Base-by-base conservation (phyloP, 1,140 invertebrate genomes). In the Micrasema longulum region DNA sequence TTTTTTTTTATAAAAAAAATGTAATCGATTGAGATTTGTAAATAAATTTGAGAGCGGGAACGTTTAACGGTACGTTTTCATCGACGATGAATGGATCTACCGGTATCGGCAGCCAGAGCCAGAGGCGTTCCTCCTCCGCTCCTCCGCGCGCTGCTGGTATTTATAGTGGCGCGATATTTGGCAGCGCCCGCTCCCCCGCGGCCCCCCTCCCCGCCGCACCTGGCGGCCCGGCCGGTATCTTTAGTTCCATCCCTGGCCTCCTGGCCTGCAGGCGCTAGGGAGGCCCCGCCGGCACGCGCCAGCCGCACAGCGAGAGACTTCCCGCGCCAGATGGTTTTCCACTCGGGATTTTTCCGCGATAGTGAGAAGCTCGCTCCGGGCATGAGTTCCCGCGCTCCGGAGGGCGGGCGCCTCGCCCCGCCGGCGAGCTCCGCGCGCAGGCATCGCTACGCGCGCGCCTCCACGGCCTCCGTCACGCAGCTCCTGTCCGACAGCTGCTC, bases 401-500 rank as follows among this genome's bases (percentile, higher is more conserved):
- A 76, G 73, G 18, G 65, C 52, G 76, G 18, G 71, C 26, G 75
- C 77, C 77, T 26, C 63, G 36, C 78, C 73, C 77, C 76, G 76
- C 77, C 77, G 50, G 77, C 78, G 72, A 81, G 79, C 80, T 79
- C 79, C 38, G 79, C 82, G 16, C 86, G 89, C 69, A 87, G 87
- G 63, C 86, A 87, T 76, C 87, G 91, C 36, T 94, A 93, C 81
- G 84, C 89, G 41, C 89, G 93, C 16, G 90, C 92, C 16, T 92
- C 92, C 26, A 93, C 92, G 12, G 86, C 89, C 9, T 95, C 93
- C 83, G 92, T 95, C 64, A 92, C 92, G 48, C 93, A 95, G 81
- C 83, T 95, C 72, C 83, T 95, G 68, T 92, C 89, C 55, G 93
- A 95, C 77, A 93, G 93, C 69, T 95, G 93, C 82, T 91, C 92